phyloP scores from a whole-genome alignment of 1,140 invertebrate species.

The Drosophila baimaii region DNA sequence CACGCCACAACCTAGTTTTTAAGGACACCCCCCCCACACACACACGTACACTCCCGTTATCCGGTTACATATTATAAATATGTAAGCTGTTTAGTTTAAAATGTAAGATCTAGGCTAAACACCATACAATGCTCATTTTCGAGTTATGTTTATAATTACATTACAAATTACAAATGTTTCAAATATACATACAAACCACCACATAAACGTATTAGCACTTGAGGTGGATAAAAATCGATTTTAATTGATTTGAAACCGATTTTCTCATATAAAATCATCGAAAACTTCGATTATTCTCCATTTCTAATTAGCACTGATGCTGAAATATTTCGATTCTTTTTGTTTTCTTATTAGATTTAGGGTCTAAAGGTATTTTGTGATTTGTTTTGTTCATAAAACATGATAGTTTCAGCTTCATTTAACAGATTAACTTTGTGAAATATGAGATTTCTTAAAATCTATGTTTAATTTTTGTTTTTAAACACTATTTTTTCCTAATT shows the following conservation, averaged over 20 bases:
- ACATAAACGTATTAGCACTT: not conserved
- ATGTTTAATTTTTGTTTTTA: not conserved
- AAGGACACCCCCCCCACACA: too few species aligned
- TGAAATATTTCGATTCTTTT: not conserved
- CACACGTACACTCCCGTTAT: constrained; percentile 17
- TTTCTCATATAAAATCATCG: too few species aligned
- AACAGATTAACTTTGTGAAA: not conserved
- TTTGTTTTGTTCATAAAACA: not conserved
- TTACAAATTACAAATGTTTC: not conserved
- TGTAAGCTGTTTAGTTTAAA: constrained; percentile 30
- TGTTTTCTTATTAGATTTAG: not conserved
- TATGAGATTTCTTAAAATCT: not conserved
- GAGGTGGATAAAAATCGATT: too few species aligned
- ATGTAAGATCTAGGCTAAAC: constrained; percentile 8
- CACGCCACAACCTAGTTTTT: not conserved
- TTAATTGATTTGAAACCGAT: too few species aligned
- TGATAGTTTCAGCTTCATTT: not conserved
- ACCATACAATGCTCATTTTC: constrained; percentile 8
- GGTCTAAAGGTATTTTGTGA: not conserved
- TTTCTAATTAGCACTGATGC: not conserved
- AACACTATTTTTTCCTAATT: not conserved
- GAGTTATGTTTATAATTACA: constrained; percentile 11
- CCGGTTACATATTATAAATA: constrained; percentile 49
- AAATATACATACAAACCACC: too few species aligned
- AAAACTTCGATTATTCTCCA: too few species aligned